Conservation (phyloP, 2,888 invertebrate genomes). For the Cheilosia soror region DNA sequence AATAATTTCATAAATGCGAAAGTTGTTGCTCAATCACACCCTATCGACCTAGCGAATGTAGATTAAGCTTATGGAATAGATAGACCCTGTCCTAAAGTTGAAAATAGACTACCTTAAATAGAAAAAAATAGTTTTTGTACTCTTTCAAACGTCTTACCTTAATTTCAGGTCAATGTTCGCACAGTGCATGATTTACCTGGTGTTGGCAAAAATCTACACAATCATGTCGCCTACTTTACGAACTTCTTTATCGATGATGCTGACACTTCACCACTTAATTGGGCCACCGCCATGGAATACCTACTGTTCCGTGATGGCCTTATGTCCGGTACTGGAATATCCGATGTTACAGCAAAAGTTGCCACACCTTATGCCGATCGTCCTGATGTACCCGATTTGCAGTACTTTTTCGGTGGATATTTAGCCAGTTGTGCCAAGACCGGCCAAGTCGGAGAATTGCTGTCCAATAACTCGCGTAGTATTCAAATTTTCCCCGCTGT, state of each 20-base stretch:
- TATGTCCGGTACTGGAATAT: constrained; percentile 95
- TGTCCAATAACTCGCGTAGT: constrained; percentile 88
- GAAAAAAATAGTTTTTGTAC: no score
- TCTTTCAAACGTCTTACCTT: background rate
- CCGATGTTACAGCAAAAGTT: constrained; percentile 93
- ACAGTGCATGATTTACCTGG: constrained; percentile 90
- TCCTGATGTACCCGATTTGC: constrained; percentile 91
- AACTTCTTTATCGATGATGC: constrained; percentile 93
- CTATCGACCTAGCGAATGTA: no score
- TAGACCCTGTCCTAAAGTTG: no score
- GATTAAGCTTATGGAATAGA: no score
- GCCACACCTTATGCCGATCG: constrained; percentile 91
- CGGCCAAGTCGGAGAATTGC: constrained; percentile 92
- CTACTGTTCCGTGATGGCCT: constrained; percentile 93
- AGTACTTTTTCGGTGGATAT: constrained; percentile 94
- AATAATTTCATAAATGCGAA: no score
- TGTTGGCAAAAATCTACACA: constrained; percentile 93
- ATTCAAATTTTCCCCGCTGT: constrained; percentile 92
- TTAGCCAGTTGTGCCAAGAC: constrained; percentile 93
- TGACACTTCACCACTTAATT: constrained; percentile 93
- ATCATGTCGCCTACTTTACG: constrained; percentile 92
- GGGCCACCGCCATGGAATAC: constrained; percentile 97
- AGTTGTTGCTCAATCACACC: no score
- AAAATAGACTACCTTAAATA: no score
- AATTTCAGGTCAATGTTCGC: constrained; percentile 85